Evolutionary conservation across 30 jellyfish, hydroid and myxozoan species (phyloP).

Genomic region (Cassiopea andromeda): DNA sequence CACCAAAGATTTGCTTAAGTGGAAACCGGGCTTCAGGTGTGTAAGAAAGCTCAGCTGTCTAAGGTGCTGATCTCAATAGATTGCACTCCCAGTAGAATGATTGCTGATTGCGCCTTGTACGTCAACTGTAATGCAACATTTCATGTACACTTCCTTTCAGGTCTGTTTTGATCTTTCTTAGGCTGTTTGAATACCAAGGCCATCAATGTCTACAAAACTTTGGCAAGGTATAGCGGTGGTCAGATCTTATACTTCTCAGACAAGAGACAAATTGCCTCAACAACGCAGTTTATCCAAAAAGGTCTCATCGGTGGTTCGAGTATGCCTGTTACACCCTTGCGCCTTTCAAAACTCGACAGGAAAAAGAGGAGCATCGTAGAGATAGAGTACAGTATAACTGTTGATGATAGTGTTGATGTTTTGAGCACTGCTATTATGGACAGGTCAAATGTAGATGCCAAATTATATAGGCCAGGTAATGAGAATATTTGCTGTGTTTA

Average conservation of each 20-base stretch:
- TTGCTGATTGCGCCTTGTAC: no score
- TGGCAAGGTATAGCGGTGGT: slow-evolving; percentile 65
- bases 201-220: slow-evolving; percentile 27
- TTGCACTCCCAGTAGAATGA: no score
- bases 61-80: no score
- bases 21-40: no score
- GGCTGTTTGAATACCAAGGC: slow-evolving; percentile 61
- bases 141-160: no score
- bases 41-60: no score
- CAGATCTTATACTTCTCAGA: slow-evolving; percentile 52
- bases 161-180: not conserved
- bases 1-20: no score
- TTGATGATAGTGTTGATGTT: slow-evolving; percentile 57
- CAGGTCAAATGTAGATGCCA: not conserved
- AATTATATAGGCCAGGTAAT: slow-evolving; percentile 9
- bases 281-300: slow-evolving; percentile 27
- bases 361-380: slow-evolving; percentile 12
- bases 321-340: slow-evolving; percentile 39
- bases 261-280: not conserved
- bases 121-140: no score
- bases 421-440: slow-evolving; percentile 54
- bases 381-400: slow-evolving; percentile 9
- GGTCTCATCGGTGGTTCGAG: slow-evolving; percentile 65
- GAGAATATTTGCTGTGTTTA: no score
- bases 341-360: not conserved